Percentiles rank a stretch among this genome's conserved stretches.
Conservation (phyloP, 2,797 vertebrate genomes). For the Pagetopsis macropterus region DNA sequence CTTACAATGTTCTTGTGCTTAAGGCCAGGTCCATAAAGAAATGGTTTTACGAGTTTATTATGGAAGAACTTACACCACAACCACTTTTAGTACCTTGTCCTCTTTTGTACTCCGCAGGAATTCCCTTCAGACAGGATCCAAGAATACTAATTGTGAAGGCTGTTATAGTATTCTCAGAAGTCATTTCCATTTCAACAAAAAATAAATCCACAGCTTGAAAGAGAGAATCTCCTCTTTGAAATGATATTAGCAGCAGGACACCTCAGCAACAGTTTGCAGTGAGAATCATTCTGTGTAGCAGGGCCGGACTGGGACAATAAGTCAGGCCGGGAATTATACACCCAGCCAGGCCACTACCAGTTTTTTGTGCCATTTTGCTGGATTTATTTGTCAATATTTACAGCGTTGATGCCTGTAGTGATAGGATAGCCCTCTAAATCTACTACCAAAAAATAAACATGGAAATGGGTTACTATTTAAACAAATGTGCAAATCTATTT, state of each 20-base stretch:
- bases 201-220: not conserved
- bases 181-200: not conserved
- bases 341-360: too few species aligned
- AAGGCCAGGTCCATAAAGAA: conserved; percentile 5
- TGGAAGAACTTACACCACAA: not conserved
- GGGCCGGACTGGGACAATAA: too few species aligned
- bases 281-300: too few species aligned
- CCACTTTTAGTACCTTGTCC: not conserved
- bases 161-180: not conserved
- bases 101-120: not conserved
- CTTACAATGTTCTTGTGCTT: not conserved
- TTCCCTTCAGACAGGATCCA: not conserved
- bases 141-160: not conserved
- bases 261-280: too few species aligned
- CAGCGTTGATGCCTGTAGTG: too few species aligned
- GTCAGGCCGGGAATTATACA: too few species aligned
- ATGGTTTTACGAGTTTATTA: not conserved
- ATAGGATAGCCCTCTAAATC: too few species aligned
- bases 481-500: too few species aligned
- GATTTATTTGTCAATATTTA: too few species aligned
- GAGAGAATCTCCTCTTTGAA: not conserved
- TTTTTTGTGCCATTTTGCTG: too few species aligned
- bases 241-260: not conserved
- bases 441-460: too few species aligned
- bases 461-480: too few species aligned